phyloP scores from a whole-genome alignment of 1,140 invertebrate genomes.

The Bombus ignitus region DNA sequence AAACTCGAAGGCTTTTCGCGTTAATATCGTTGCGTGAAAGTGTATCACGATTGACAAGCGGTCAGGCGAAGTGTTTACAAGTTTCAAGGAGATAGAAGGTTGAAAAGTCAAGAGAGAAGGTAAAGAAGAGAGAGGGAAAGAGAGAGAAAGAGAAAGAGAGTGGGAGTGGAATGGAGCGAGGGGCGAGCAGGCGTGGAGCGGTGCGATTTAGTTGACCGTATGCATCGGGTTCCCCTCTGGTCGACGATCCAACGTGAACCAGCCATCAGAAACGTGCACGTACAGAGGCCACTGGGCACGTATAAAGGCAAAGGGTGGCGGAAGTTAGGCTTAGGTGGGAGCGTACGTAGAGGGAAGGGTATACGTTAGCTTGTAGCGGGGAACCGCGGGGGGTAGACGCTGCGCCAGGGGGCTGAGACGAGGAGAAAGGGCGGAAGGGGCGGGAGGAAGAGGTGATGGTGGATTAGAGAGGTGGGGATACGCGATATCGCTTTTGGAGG shows the following conservation, averaged over 20 bases:
- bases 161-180: background rate
- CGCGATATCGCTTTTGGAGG: slow-evolving; percentile 39
- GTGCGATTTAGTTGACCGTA: slow-evolving; percentile 38
- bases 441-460: background rate
- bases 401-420: background rate
- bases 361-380: background rate
- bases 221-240: slow-evolving; percentile 16
- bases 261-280: slow-evolving; percentile 25
- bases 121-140: background rate
- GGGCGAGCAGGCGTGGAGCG: background rate
- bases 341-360: slow-evolving; percentile 3
- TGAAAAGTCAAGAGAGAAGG: slow-evolving; percentile 24
- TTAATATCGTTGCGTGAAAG: slow-evolving; percentile 35
- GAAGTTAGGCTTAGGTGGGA: slow-evolving; percentile 25
- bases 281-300: background rate
- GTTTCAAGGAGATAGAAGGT: slow-evolving; percentile 25
- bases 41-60: slow-evolving; percentile 37
- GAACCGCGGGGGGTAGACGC: background rate
- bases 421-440: too few species aligned
- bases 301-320: slow-evolving; percentile 18
- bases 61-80: slow-evolving; percentile 34
- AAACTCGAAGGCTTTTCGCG: slow-evolving; percentile 4
- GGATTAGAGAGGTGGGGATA: slow-evolving; percentile 13
- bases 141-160: background rate
- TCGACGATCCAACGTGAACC: slow-evolving; percentile 20